These are phyloP conservation scores for Agriopis leucophaearia DNA, from an alignment of 2,888 invertebrate genomes.

Conservation along the genomic window DNA sequence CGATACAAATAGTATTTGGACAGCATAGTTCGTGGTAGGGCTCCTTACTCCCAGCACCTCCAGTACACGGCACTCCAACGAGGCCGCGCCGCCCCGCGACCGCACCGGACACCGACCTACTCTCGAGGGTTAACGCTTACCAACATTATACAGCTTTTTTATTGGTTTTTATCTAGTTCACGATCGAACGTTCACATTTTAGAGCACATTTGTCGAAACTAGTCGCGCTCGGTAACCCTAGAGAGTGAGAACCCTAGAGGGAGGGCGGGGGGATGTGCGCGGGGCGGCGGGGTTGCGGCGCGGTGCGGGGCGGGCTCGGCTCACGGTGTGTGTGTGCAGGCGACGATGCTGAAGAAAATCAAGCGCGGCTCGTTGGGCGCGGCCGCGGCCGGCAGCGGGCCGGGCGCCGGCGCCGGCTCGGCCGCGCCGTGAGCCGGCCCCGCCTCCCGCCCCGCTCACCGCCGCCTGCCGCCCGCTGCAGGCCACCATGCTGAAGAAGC, in stretches of 20 bases:
- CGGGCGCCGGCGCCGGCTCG: conserved; percentile 88
- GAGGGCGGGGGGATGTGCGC: conserved; percentile 27
- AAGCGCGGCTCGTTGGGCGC: conserved; percentile 95
- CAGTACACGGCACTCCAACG: conserved; percentile 6
- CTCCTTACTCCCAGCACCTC: conserved; percentile 23
- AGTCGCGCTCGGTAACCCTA: conserved; percentile 10
- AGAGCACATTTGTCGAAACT: conserved; percentile 21
- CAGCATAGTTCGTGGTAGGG: conserved; percentile 4
- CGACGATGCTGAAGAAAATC: conserved; percentile 99
- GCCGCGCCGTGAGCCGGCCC: conserved; percentile 85
- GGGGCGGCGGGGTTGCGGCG: conserved; percentile 43
- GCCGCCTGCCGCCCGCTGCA: conserved; percentile 81
- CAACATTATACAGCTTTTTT: conserved; percentile 37
- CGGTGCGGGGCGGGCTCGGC: conserved; percentile 53
- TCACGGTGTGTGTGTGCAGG: conserved; percentile 88
- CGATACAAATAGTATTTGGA: too few species aligned
- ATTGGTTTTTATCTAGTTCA: conserved; percentile 30
- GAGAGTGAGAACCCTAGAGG: conserved; percentile 35
- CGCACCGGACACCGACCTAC: conserved; percentile 49
- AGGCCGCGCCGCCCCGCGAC: conserved; percentile 41
- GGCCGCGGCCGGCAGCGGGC: conserved; percentile 84
- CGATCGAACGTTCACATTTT: conserved; percentile 21
- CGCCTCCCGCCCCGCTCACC: conserved; percentile 58
- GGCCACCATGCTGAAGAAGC: conserved; percentile 99
- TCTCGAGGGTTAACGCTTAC: conserved; percentile 47